Evolutionary conservation across 2,797 vertebrate genomes (phyloP), one percentile per base, ranked within the genome.

Genomic region (Rallus crepitans): DNA sequence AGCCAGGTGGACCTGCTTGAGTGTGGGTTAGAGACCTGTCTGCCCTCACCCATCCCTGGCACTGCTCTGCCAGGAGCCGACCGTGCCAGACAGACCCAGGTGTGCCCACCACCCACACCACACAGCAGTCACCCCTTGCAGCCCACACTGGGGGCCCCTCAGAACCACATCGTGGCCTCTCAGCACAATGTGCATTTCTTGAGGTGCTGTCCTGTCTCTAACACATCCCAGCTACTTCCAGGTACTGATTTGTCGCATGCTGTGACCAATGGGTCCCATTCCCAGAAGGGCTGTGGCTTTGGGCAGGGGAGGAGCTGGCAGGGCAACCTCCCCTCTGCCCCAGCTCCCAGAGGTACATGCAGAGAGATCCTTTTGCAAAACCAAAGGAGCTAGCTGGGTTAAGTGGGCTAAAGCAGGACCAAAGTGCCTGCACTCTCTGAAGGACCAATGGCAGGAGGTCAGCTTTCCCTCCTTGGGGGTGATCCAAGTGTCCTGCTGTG

Each of bases 401-500:
- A 35, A 0, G 0, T 24, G 63, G n/a, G 28, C 19, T 93, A 79
- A 72, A 0, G 4, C 1, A 10, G 39, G 42, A 73, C 11, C 1
- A 2, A 70, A 82, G 4, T 3, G 2, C 16, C 7, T 57, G 42
- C 1, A 0, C 7, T 94, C 23, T 25, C 27, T 3, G 2, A 73
- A 81, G 42, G 40, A 48, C 3, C 28, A 45, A 39, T 24, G 47
- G n/a, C 3, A 5, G n/a, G 13, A 82, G 50, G 6, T 19, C 28
- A 61, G 5, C 10, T 84, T 64, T 87, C 24, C 27, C 24, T 87
- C 56, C n/a, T 37, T 52, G 30, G 6, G 6, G 4, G 7, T 6
- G 4, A 59, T 40, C 47, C 2, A 0, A 1, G 1, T 57, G 30
- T 68, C 45, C 37, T 2, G 0, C 14, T 52, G 24, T 8, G 23